These are phyloP conservation scores for Oriolus oriolus DNA, from an alignment of 2,113 vertebrate species.

Conservation along the genomic window DNA sequence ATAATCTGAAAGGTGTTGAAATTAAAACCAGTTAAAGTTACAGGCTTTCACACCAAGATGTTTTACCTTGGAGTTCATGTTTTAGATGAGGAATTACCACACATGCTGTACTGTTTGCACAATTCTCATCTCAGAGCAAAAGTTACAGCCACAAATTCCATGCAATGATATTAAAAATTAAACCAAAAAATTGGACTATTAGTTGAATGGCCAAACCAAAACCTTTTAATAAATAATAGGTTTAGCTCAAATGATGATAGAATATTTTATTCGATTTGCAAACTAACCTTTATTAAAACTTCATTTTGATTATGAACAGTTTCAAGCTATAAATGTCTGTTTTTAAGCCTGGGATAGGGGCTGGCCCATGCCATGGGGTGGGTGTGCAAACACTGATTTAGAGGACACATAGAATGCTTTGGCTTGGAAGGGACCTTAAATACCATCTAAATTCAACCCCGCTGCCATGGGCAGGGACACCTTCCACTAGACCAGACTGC, in stretches of 20 bases:
- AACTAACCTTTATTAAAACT: neutral
- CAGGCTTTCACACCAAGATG: neutral
- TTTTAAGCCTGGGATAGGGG: neutral
- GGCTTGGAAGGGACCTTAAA: neutral
- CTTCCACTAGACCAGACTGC: neutral
- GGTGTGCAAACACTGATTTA: neutral
- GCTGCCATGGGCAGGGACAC: neutral
- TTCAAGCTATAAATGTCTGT: neutral
- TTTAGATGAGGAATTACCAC: neutral
- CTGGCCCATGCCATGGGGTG: accelerated
- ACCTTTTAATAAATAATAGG: neutral
- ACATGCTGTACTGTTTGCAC: neutral
- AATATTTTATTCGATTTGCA: neutral
- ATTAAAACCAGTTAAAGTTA: constrained; percentile 31
- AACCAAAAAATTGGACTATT: neutral
- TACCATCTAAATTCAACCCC: neutral
- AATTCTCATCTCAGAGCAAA: neutral
- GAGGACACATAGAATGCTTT: neutral
- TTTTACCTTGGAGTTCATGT: neutral
- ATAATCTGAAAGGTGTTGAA: constrained; percentile 7
- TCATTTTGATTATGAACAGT: neutral
- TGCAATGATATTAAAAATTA: neutral
- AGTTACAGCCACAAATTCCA: neutral
- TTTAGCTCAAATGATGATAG: neutral
- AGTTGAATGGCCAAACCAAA: neutral